These are phyloP conservation scores for Periplaneta americana DNA, from an alignment of 1,140 invertebrate species.

Conservation along the genomic window DNA sequence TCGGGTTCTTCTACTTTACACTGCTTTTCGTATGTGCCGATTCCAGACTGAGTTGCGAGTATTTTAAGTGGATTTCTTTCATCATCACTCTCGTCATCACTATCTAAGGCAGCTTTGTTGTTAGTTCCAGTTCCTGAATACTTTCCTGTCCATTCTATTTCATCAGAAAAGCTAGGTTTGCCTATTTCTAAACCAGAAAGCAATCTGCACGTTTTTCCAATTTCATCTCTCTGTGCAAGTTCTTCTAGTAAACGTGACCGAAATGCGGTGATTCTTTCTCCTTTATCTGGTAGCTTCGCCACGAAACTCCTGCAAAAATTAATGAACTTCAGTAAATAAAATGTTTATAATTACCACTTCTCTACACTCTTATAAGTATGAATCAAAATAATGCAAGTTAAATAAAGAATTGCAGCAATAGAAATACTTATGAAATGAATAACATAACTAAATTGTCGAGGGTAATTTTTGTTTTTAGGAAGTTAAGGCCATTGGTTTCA, in stretches of 20 bases:
- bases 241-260: conserved; percentile 48
- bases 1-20: conserved; percentile 42
- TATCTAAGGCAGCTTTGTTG: conserved; percentile 22
- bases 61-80: conserved; percentile 59
- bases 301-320: conserved; percentile 34
- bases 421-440: too few relatives aligned
- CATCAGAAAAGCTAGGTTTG: conserved; percentile 51
- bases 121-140: conserved; percentile 25
- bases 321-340: too few relatives aligned
- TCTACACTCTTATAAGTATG: too few relatives aligned
- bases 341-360: too few relatives aligned
- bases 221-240: conserved; percentile 46
- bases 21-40: conserved; percentile 23
- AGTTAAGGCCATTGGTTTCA: too few relatives aligned
- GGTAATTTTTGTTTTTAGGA: too few relatives aligned
- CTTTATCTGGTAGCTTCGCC: conserved; percentile 58
- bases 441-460: too few relatives aligned
- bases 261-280: conserved; percentile 52
- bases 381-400: too few relatives aligned
- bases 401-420: too few relatives aligned
- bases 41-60: conserved; percentile 45
- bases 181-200: conserved; percentile 35
- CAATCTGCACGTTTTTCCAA: conserved; percentile 50
- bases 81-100: conserved; percentile 59
- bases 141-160: conserved; percentile 61